Evolutionary conservation across 2,113 vertebrate species (phyloP), one percentile per base, ranked within the genome.

Genomic region (Phasianus colchicus): DNA sequence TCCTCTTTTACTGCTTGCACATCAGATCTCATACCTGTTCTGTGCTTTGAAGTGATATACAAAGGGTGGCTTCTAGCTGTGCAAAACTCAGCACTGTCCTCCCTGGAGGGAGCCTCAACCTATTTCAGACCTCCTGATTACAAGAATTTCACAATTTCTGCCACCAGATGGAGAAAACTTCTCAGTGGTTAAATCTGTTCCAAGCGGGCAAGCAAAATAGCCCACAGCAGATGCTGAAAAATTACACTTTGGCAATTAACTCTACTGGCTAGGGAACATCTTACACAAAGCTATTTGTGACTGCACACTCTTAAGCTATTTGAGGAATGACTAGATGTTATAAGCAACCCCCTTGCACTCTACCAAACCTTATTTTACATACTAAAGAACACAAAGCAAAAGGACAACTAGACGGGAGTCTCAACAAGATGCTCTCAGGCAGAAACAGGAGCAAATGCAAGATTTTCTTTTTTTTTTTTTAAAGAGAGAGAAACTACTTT

Each of bases 181-280:
- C 57, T 83, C 79, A 79, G 58, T 15, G 19, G 67, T 88, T 74
- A 83, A 48, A 76, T 71, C 52, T 63, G 45, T 80, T 88, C 86
- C 88, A 83, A 11, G 29, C 10, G 80, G 64, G 38, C 79, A 92
- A 94, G 50, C 55, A 88, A 85, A 96, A 89, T 0, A 88, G 24
- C 52, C 50, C 55, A 80, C 14, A 71, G 11, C 85, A 91, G 82
- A 80, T 88, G 67, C 50, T 48, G 19, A 91, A 88, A 92, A 95
- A 88, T 42, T 66, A 90, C 87, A 61, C 19, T 93, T 50, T 34
- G 57, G 27, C 55, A 86, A 93, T 95, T 92, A 91, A 69, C 30
- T 69, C 58, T 83, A 45, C 72, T 58, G 48, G 67, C 57, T 38
- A 64, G 60, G 32, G 55, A 91, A n/a, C 67, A n/a, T 45, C 74